Evolutionary conservation across 30 jellyfish, hydroid and myxozoan species (phyloP).

Genomic region (Hydra vulgaris): DNA sequence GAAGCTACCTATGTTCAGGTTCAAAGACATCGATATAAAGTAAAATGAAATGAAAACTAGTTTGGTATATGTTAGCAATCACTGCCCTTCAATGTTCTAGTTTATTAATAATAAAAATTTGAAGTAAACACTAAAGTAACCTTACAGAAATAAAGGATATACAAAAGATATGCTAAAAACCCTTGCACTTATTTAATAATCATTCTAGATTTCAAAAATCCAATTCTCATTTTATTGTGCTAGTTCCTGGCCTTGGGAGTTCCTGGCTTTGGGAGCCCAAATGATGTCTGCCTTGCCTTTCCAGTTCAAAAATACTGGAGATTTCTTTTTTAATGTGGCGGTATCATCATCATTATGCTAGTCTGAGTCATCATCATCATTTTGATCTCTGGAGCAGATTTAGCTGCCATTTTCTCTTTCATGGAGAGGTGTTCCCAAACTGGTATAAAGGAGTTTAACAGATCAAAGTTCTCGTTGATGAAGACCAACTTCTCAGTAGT

Average conservation of each 20-base stretch:
- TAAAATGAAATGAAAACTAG: neutral
- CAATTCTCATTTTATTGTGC: neutral
- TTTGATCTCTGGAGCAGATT: neutral
- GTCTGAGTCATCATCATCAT: neutral
- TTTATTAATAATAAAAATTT: no score
- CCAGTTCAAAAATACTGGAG: neutral
- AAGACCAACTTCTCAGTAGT: neutral
- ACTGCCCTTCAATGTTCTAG: neutral
- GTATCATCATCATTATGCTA: neutral
- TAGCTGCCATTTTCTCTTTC: neutral
- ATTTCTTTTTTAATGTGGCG: neutral
- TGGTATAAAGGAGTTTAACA: neutral
- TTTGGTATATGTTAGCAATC: neutral
- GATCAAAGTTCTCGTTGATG: neutral
- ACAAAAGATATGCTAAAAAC: neutral
- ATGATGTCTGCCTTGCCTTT: neutral
- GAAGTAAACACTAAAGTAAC: neutral
- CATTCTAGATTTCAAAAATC: neutral
- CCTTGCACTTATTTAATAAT: neutral
- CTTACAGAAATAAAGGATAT: neutral
- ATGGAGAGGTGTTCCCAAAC: neutral
- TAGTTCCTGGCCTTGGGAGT: neutral
- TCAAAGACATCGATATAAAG: neutral
- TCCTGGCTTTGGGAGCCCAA: neutral
- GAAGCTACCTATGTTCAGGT: neutral